phyloP scores from a whole-genome alignment of 1,140 invertebrate species.

The Psilanteris sp. region DNA sequence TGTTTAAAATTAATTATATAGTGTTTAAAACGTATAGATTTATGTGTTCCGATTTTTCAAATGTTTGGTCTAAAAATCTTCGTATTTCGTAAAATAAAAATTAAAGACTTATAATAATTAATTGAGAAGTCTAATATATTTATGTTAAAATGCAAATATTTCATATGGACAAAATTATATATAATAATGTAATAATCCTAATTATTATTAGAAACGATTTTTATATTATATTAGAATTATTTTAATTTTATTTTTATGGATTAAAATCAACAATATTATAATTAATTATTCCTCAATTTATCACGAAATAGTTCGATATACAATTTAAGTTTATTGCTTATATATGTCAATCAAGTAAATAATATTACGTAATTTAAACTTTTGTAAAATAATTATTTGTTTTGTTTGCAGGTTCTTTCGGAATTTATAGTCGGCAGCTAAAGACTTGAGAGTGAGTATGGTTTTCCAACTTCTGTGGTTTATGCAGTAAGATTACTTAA shows the following conservation, averaged over 20 bases:
- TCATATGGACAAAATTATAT: no score
- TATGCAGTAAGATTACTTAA: slow-evolving; percentile 55
- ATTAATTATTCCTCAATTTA: slow-evolving; percentile 14
- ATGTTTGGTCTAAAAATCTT: no score
- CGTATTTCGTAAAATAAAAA: no score
- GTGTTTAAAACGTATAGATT: no score
- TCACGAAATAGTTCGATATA: slow-evolving; percentile 9
- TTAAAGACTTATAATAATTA: no score
- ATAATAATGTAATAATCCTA: no score
- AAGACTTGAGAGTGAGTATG: slow-evolving; percentile 39
- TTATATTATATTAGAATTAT: not conserved
- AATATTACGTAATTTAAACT: slow-evolving; percentile 44
- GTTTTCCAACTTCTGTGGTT: slow-evolving; percentile 52
- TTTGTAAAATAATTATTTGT: slow-evolving; percentile 51
- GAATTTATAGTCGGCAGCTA: slow-evolving; percentile 44
- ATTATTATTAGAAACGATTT: no score
- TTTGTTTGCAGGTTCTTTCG: slow-evolving; percentile 53
- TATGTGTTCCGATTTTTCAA: no score
- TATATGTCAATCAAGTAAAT: slow-evolving; percentile 13
- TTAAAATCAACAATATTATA: not conserved
- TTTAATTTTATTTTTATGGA: no score
- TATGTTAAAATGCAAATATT: no score
- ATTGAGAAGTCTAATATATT: no score
- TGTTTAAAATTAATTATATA: no score
- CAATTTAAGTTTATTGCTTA: slow-evolving; percentile 22